Evolutionary conservation across 2,797 vertebrate genomes (phyloP).

Genomic region (Zenarchopterus dispar): DNA sequence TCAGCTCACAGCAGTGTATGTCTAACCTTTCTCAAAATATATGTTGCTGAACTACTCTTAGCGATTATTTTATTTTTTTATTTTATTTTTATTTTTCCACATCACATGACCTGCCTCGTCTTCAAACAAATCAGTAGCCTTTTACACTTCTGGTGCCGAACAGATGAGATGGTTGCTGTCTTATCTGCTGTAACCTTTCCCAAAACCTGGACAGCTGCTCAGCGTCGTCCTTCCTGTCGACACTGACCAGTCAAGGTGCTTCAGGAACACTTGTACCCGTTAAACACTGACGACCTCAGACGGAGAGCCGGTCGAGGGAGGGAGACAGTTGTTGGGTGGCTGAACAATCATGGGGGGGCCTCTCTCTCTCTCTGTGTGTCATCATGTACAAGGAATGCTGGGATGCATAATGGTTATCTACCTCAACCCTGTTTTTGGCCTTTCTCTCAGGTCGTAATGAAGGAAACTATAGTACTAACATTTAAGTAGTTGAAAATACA

Average conservation of each 20-base stretch:
- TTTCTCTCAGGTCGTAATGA: conserved; percentile 72
- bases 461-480: conserved; percentile 60
- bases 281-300: conserved; percentile 32
- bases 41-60: conserved; percentile 46
- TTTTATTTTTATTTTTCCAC: conserved; percentile 41
- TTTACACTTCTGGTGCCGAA: conserved; percentile 49
- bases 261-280: conserved; percentile 39
- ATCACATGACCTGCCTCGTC: conserved; percentile 44
- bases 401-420: conserved; percentile 78
- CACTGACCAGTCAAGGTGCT: conserved; percentile 41
- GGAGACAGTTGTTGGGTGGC: conserved; percentile 17
- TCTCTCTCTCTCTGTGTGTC: conserved; percentile 16
- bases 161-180: conserved; percentile 36
- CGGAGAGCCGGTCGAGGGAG: conserved; percentile 33
- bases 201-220: conserved; percentile 58
- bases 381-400: conserved; percentile 49
- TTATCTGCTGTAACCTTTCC: conserved; percentile 41
- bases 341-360: conserved; percentile 23
- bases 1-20: conserved; percentile 56
- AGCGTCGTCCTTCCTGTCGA: conserved; percentile 52
- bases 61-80: conserved; percentile 31
- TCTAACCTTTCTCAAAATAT: conserved; percentile 50
- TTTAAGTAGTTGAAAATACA: conserved; percentile 24
- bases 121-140: conserved; percentile 45
- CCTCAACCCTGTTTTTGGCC: conserved; percentile 77